Evolutionary conservation across 2,888 invertebrate genomes (phyloP).

Genomic region (Drosophila kambysellisi): DNA sequence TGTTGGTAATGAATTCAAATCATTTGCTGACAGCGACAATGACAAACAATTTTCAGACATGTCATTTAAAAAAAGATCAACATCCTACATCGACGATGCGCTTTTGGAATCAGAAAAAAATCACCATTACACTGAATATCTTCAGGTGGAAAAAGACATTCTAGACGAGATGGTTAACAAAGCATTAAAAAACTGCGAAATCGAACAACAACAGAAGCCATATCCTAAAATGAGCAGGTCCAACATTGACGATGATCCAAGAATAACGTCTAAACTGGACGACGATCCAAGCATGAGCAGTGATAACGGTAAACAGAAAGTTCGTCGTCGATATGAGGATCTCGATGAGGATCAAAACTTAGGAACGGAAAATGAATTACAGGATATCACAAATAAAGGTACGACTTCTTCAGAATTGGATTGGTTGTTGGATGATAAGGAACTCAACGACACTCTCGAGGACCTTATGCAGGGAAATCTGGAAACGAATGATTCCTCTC

Average conservation of each 20-base stretch:
- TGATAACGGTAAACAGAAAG: neutral
- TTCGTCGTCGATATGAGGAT: neutral
- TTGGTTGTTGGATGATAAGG: too few species aligned
- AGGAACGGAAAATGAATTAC: too few species aligned
- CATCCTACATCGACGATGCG: neutral
- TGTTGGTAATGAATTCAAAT: neutral
- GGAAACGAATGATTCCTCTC: too few species aligned
- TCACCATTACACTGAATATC: neutral
- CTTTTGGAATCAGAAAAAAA: neutral
- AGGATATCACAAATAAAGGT: too few species aligned
- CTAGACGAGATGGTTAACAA: neutral
- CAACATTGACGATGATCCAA: neutral
- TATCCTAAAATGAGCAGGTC: neutral
- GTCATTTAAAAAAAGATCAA: neutral
- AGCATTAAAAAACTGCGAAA: neutral
- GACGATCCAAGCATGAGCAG: neutral
- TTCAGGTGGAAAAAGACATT: neutral
- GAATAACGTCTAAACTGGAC: neutral
- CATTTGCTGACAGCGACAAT: neutral
- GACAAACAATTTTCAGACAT: neutral
- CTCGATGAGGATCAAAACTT: too few species aligned
- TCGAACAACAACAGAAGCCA: neutral
- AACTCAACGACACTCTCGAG: too few species aligned
- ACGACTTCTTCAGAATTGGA: too few species aligned
- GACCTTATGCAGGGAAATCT: too few species aligned